A percentile compares a stretch with the other conserved stretches of the same genome.
Evolutionary conservation across 2,888 invertebrate species (phyloP).

Genomic region (Eupeodes luniger): DNA sequence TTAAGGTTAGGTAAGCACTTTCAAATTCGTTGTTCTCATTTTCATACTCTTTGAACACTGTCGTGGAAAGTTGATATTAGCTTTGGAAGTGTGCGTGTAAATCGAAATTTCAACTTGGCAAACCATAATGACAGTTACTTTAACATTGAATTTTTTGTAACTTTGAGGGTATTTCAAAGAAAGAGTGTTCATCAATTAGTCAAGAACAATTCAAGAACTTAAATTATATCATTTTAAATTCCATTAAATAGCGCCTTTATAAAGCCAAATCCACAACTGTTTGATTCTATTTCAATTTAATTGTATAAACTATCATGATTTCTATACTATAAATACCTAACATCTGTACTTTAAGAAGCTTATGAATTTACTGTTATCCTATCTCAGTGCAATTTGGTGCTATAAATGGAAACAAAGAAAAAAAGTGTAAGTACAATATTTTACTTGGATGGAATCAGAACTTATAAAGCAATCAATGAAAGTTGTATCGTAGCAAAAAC

Average conservation of each 20-base stretch:
- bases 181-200: no score
- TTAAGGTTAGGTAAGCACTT: no score
- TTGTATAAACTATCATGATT: conserved; percentile 4
- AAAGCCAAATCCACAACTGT: background rate
- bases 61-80: no score
- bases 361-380: conserved; percentile 25
- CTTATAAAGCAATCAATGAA: conserved; percentile 36
- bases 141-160: no score
- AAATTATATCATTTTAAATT: background rate
- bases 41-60: no score
- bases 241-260: background rate
- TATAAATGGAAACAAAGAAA: background rate
- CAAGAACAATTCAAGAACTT: no score
- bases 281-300: conserved; percentile 25
- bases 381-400: background rate
- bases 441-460: background rate
- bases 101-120: no score
- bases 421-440: background rate
- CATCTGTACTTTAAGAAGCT: background rate
- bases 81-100: no score
- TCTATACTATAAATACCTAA: background rate
- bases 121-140: no score
- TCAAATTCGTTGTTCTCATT: no score
- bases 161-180: no score
- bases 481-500: background rate